Evolutionary conservation across 1,140 invertebrate genomes (phyloP).

Genomic region (Caenorhabditis brenneri): DNA sequence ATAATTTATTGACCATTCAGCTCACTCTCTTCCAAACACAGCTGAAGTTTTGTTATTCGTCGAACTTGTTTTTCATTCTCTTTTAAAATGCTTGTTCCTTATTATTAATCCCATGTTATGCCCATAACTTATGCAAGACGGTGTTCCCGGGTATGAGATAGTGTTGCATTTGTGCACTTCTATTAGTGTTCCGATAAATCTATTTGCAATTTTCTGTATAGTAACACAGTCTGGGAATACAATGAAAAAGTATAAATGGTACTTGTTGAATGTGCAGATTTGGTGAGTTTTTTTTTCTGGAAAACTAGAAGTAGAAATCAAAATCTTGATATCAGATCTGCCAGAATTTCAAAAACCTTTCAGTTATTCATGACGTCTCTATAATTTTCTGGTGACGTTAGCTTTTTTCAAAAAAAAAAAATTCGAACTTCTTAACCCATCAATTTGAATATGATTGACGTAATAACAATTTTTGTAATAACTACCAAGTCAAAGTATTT

Average conservation of each 20-base stretch:
- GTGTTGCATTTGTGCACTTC: neutral
- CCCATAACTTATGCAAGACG: neutral
- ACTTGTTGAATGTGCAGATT: slow-evolving; percentile 35
- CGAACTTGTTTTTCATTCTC: neutral
- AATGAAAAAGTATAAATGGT: slow-evolving; percentile 25
- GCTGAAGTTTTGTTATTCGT: neutral
- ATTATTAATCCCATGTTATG: neutral
- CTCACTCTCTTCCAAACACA: neutral
- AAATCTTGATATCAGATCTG: neutral
- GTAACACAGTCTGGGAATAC: neutral
- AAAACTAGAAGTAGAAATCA: neutral
- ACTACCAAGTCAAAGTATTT: no score
- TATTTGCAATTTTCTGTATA: neutral
- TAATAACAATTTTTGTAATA: no score
- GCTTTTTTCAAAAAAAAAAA: no score
- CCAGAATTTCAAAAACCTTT: no score
- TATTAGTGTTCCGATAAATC: slow-evolving; percentile 1
- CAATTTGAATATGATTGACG: no score
- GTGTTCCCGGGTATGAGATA: neutral
- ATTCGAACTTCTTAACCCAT: no score
- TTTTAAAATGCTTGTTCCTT: neutral
- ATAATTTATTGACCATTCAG: neutral
- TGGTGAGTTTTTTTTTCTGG: neutral
- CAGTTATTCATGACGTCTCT: no score
- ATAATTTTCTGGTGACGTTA: no score